These are phyloP conservation scores for Cassiopea andromeda DNA, from an alignment of 30 jellyfish, hydroid and myxozoan genomes.

Conservation along the genomic window DNA sequence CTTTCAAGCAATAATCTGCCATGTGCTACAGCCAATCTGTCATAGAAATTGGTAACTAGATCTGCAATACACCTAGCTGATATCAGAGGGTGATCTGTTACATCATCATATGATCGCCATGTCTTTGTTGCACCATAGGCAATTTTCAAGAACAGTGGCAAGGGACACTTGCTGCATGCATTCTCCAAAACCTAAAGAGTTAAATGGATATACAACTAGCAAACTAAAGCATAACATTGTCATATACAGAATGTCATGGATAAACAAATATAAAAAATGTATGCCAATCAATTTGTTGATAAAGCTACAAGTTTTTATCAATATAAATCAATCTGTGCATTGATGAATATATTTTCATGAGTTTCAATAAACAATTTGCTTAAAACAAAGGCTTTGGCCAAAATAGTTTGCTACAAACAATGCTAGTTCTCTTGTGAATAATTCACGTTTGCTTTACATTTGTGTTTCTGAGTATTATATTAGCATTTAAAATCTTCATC, in stretches of 20 bases:
- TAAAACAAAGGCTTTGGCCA: too few species aligned
- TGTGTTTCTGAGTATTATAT: too few species aligned
- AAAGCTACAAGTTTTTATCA: too few species aligned
- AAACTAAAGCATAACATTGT: neutral
- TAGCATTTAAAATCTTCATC: too few species aligned
- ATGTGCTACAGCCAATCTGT: constrained; percentile 23
- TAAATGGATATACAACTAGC: neutral
- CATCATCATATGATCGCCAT: constrained; percentile 39
- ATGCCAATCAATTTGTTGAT: too few species aligned
- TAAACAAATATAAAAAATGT: too few species aligned
- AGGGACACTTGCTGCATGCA: constrained; percentile 16
- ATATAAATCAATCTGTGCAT: too few species aligned
- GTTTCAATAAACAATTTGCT: too few species aligned
- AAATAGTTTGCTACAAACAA: too few species aligned
- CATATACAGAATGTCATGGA: neutral
- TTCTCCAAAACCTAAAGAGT: neutral
- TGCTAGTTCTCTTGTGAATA: too few species aligned
- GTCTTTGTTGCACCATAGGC: constrained; percentile 29
- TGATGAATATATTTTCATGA: too few species aligned
- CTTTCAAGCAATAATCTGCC: constrained; percentile 41
- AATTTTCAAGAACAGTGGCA: constrained; percentile 40
- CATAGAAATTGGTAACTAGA: constrained; percentile 2
- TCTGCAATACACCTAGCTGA: constrained; percentile 23
- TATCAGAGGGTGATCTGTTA: constrained; percentile 14
- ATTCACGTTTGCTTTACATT: too few species aligned